phyloP scores from a whole-genome alignment of 1,140 invertebrate species.

The Cephus cinctus region DNA sequence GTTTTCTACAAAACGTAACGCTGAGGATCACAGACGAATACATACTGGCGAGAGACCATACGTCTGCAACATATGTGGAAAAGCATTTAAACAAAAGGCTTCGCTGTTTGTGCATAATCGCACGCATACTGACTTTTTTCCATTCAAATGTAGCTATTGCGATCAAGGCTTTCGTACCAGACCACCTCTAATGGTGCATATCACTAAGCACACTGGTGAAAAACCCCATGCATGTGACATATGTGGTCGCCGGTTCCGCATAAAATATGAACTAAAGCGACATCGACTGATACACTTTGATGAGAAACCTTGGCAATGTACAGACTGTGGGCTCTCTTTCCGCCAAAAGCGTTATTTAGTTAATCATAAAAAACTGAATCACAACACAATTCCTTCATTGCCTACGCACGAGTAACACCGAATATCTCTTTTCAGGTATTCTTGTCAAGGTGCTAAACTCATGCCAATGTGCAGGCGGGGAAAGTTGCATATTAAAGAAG shows the following conservation, averaged over 20 bases:
- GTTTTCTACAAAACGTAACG: constrained; percentile 56
- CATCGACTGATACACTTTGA: constrained; percentile 55
- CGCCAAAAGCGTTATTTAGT: constrained; percentile 54
- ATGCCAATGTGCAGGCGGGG: too few species aligned
- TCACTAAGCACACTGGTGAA: constrained; percentile 66
- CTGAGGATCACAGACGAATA: constrained; percentile 59
- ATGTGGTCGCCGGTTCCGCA: constrained; percentile 62
- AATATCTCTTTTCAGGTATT: too few species aligned
- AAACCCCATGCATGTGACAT: constrained; percentile 64
- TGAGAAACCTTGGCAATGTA: constrained; percentile 55
- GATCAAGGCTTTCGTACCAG: constrained; percentile 62
- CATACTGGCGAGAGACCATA: constrained; percentile 65
- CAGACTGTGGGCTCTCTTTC: constrained; percentile 47
- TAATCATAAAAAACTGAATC: constrained; percentile 53
- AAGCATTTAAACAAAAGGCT: constrained; percentile 60
- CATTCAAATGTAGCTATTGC: constrained; percentile 64
- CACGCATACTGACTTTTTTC: constrained; percentile 59
- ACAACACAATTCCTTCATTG: too few species aligned
- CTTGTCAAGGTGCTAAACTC: too few species aligned
- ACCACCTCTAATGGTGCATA: constrained; percentile 59
- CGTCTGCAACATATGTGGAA: constrained; percentile 61
- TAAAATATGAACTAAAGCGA: constrained; percentile 63
- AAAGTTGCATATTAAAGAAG: too few species aligned
- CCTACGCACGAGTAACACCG: too few species aligned
- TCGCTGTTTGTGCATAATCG: constrained; percentile 58